Evolutionary conservation across 2,113 vertebrate species (phyloP).

Genomic region (Festucalex cinctus): DNA sequence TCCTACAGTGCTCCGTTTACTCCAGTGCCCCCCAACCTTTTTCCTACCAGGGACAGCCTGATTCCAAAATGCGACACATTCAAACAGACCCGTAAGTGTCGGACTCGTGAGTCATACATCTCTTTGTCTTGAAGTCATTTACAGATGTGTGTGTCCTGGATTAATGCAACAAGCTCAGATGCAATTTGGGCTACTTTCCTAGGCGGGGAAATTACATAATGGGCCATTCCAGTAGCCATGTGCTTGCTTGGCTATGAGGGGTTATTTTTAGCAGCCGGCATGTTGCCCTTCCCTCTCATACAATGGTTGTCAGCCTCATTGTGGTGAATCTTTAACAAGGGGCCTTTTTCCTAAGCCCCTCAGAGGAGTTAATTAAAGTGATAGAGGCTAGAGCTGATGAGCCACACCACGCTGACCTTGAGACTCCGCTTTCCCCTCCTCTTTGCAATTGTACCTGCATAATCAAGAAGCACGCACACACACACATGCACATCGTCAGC

Average conservation of each 20-base stretch:
- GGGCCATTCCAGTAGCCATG: conserved; percentile 52
- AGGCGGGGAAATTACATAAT: conserved; percentile 61
- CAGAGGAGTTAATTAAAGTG: conserved; percentile 82
- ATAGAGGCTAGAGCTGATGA: conserved; percentile 76
- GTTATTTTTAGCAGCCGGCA: conserved; percentile 67
- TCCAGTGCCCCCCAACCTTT: neutral
- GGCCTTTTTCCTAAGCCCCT: conserved; percentile 73
- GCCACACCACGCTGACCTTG: conserved; percentile 76
- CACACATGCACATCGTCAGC: conserved; percentile 28
- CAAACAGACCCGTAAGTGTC: neutral
- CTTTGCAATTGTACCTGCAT: conserved; percentile 76
- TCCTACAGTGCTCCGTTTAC: conserved; percentile 5
- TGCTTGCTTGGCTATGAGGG: conserved; percentile 42
- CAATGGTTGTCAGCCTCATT: conserved; percentile 64
- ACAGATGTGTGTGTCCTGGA: conserved; percentile 6
- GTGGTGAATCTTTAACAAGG: conserved; percentile 74
- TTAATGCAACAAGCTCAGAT: conserved; percentile 20
- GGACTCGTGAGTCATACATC: neutral
- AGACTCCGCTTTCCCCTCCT: conserved; percentile 61
- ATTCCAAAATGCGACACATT: neutral
- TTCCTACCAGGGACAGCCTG: neutral
- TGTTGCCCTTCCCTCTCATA: conserved; percentile 62
- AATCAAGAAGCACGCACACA: conserved; percentile 55
- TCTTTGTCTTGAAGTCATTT: neutral
- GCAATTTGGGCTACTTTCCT: conserved; percentile 50